Evolutionary conservation across 2,113 vertebrate species (phyloP).

Genomic region (Sciurus niger): DNA sequence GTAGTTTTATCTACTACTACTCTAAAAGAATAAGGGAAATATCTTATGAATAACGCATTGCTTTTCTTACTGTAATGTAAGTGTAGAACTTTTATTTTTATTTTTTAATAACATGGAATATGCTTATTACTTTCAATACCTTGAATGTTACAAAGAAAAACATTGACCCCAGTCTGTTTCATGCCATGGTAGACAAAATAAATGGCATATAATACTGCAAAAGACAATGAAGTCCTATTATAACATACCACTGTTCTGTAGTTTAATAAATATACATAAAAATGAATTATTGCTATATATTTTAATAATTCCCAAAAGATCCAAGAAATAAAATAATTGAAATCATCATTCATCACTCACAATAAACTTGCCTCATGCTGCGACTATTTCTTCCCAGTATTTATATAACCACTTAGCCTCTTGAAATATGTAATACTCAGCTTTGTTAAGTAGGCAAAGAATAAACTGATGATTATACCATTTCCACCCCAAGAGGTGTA

Average conservation of each 20-base stretch:
- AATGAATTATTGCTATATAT: background rate
- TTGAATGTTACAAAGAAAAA: constrained; percentile 15
- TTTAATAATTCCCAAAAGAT: constrained; percentile 11
- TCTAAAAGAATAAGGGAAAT: constrained; percentile 41
- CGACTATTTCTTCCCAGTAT: background rate
- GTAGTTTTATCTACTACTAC: background rate
- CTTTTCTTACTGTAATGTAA: constrained; percentile 17
- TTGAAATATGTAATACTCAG: background rate
- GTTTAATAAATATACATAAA: constrained; percentile 1
- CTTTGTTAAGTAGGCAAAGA: constrained; percentile 14
- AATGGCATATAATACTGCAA: background rate
- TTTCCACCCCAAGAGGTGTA: background rate
- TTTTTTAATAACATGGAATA: background rate
- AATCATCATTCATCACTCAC: background rate
- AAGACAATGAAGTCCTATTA: background rate
- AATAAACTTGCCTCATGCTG: background rate
- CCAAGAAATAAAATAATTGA: constrained; percentile 4
- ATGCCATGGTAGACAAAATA: constrained; percentile 6
- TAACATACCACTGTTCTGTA: constrained; percentile 30
- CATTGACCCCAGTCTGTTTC: background rate
- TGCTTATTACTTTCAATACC: background rate
- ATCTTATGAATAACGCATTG: background rate
- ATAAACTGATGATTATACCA: background rate
- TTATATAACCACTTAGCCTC: background rate
- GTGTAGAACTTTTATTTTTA: constrained; percentile 27